Evolutionary conservation across 2,888 invertebrate species (phyloP), one percentile per base, ranked within the genome.

Genomic region (Trichopria drosophilae): DNA sequence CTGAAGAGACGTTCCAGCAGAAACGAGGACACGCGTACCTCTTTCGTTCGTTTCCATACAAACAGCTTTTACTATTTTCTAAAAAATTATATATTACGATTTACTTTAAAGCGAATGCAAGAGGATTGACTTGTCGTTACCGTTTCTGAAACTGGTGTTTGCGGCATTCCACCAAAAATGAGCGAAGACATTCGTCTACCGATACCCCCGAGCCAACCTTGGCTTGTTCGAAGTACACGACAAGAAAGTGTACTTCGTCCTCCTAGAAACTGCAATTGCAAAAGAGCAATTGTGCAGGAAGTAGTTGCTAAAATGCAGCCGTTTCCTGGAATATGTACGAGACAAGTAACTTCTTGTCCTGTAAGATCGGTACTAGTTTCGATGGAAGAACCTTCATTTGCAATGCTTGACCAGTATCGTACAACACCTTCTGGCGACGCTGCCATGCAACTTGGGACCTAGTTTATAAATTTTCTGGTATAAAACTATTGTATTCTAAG

Each of bases 401-500:
- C 88, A 26, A 95, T 85, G 4, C 88, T 90, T 0, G 90, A 84
- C 96, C 96, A 97, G 76, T 88, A 95, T n/a, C 95, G 84, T 1
- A 93, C 87, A 40, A 87, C 84, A 24, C 95, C 96, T 70, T 95
- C 95, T 1, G 95, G 94, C 0, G 95, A 94, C 1, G 93, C 92
- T 12, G 94, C 93, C 62, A 96, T 84, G 66, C 93, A 93, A 1
- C 91, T 87, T 6, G 93, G 90, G 72, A 86, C 81, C 81, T 84
- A 48, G n/a, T n/a, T n/a, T n/a, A n/a, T n/a, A n/a, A n/a, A 47
- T 28, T 15, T n/a, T n/a, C n/a, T n/a, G n/a, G n/a, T n/a, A n/a
- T n/a, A n/a, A n/a, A n/a, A n/a, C n/a, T n/a, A n/a, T n/a, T n/a
- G n/a, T n/a, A n/a, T n/a, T n/a, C n/a, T n/a, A n/a, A n/a, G n/a